Percentiles rank a stretch among this genome's conserved stretches.
These are phyloP conservation scores for Prunella fulvescens DNA, from an alignment of 2,113 vertebrate genomes.

Conservation along the genomic window DNA sequence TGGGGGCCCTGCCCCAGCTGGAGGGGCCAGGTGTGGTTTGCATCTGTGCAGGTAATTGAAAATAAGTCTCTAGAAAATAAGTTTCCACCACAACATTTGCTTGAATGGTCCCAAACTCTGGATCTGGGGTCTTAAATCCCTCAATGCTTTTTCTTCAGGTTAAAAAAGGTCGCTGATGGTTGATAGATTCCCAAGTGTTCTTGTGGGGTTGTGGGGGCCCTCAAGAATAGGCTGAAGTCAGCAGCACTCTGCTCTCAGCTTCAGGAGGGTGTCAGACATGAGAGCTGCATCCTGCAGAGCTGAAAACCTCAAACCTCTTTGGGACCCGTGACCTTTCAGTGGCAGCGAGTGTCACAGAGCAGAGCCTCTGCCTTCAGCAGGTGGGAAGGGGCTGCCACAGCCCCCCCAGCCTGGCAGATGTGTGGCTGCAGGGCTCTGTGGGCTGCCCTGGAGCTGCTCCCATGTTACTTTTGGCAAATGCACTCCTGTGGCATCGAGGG, in stretches of 20 bases:
- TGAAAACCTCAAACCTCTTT: neutral
- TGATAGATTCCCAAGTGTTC: neutral
- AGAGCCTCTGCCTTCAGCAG: neutral
- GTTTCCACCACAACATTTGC: neutral
- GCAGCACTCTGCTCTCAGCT: neutral
- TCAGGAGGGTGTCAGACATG: neutral
- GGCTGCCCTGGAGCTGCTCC: neutral
- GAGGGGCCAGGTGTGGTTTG: neutral
- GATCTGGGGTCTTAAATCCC: rapidly evolving
- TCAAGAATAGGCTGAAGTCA: neutral
- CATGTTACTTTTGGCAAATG: neutral
- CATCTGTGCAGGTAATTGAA: rapidly evolving
- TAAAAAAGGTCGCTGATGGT: rapidly evolving
- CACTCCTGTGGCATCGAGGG: rapidly evolving
- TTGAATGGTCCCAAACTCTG: neutral
- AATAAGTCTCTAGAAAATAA: neutral
- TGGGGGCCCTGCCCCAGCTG: neutral
- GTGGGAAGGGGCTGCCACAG: neutral
- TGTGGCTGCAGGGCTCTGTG: neutral
- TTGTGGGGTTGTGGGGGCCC: rapidly evolving
- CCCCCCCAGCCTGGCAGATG: neutral
- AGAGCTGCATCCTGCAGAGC: neutral
- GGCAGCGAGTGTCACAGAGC: rapidly evolving
- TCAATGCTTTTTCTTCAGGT: neutral
- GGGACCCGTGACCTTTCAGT: neutral